Evolutionary conservation across 92 coral and sea anemone species (phyloP), one percentile per base, ranked within the genome.

Genomic region (Anthopleura xanthogrammica): DNA sequence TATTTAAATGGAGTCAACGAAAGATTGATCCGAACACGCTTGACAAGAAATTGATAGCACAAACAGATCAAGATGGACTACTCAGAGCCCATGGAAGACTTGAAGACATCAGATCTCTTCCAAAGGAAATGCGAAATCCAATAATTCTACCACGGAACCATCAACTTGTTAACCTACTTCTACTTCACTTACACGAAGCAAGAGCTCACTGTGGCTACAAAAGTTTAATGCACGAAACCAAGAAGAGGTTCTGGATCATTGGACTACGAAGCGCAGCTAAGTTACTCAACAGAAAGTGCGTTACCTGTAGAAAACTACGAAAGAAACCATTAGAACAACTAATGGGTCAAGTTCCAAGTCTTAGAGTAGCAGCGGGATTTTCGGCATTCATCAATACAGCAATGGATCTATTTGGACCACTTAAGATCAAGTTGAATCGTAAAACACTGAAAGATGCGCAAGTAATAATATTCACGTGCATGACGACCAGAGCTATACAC

Each of bases 31-130:
- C 60, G 14, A 77, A 58, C 60, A 68, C 41, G 2, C 85, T 86
- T 17, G 90, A 91, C 86, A 77, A 86, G 73, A 86, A 77, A 72
- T 42, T 89, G 78, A 52, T 88, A 42, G 86, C 90, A 17, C 41
- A 41, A 52, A 20, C 71, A 71, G 92, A 86, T 72, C 77, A 88
- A 79, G 85, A 84, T 76, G 90, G 92, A 48, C 20, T 92, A 64
- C 83, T 89, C 78, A 57, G 90, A 74, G 92, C 92, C 64, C 86
- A 92, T 56, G 95, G 95, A 84, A 83, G 90, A 24, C 83, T 91
- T 29, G 89, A 91, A 80, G 78, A 91, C 86, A 89, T 91, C 72
- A 80, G 92, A 77, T 79, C 87, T 10, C 82, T 83, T 22, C 90
- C 87, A 84, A 42, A 77, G 7, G 90, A 87, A 9, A 77, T 87